Conservation (phyloP, 2,797 vertebrate genomes). For the Notolabrus celidotus region DNA sequence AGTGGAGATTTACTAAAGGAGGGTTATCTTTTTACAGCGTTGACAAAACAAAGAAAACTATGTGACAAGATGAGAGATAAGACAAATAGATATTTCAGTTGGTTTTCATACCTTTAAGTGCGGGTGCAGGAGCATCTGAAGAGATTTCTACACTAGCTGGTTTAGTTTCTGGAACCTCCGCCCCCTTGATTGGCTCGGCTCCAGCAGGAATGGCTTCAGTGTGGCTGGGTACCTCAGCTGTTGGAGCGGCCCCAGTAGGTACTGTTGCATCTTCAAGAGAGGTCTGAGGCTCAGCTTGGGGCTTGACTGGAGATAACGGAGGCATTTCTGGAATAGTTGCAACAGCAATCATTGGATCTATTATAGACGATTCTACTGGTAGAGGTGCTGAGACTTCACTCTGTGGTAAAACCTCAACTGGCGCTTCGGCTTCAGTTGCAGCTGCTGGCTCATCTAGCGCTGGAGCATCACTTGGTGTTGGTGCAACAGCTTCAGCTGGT, state of each 20-base stretch:
- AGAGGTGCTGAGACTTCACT: not conserved
- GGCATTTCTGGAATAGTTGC: slow-evolving; percentile 73
- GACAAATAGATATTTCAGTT: not conserved
- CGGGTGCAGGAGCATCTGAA: slow-evolving; percentile 28
- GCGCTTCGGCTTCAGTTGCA: too few relatives aligned
- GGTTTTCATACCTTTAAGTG: slow-evolving; percentile 59
- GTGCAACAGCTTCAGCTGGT: slow-evolving; percentile 2
- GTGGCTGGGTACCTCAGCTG: slow-evolving; percentile 9
- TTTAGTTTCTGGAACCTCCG: slow-evolving; percentile 7
- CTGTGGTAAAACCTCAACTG: not conserved
- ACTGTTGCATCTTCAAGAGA: slow-evolving; percentile 29
- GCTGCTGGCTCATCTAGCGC: not conserved
- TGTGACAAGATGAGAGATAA: not conserved
- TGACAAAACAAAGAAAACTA: not conserved
- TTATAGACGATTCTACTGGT: slow-evolving; percentile 30
- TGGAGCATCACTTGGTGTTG: slow-evolving; percentile 4
- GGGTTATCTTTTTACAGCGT: not conserved
- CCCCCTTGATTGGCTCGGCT: too few relatives aligned
- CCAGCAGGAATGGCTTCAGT: not conserved
- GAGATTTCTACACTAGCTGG: slow-evolving; percentile 22
- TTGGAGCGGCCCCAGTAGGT: not conserved
- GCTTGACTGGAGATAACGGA: slow-evolving; percentile 20
- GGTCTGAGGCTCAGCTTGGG: slow-evolving; percentile 32
- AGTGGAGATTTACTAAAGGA: not conserved
- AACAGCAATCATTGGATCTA: slow-evolving; percentile 65